phyloP scores from a whole-genome alignment of 2,888 invertebrate species.

The Pseudococcus viburni region DNA sequence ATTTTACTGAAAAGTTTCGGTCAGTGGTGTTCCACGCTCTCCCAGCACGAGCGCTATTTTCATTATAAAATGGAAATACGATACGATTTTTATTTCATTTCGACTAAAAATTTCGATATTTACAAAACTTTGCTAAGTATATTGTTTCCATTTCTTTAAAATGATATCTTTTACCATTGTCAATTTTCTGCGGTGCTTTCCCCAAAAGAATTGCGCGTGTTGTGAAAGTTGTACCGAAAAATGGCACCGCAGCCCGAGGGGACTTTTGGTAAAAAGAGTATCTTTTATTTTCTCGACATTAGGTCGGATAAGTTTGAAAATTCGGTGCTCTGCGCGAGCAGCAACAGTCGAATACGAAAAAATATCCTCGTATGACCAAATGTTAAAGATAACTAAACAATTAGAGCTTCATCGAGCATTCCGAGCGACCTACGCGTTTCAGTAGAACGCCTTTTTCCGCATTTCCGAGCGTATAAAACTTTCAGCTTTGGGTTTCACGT shows the following conservation, averaged over 20 bases:
- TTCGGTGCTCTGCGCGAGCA: not conserved
- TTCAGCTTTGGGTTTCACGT: not conserved
- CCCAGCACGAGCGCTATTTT: constrained; percentile 8
- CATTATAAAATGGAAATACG: constrained; percentile 31
- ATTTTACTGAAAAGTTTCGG: not conserved
- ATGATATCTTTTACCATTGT: not conserved
- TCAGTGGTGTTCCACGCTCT: not conserved
- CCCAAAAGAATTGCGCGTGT: not conserved
- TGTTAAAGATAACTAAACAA: not conserved
- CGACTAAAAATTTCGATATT: constrained; percentile 37
- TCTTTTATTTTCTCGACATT: not conserved
- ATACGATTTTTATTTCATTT: constrained; percentile 31
- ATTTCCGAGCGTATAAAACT: not conserved
- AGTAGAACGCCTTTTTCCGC: not conserved
- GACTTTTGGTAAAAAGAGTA: not conserved
- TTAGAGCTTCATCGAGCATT: constrained; percentile 38
- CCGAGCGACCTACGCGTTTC: not conserved
- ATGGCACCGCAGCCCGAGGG: not conserved
- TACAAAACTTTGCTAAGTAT: not conserved
- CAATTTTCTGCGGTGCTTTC: not conserved
- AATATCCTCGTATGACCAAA: not conserved
- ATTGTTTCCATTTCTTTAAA: constrained; percentile 36
- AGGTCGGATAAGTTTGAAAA: not conserved
- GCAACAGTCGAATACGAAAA: not conserved
- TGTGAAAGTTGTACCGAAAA: constrained; percentile 5